phyloP scores from a whole-genome alignment of 2,113 vertebrate genomes.

The Neogobius melanostomus region DNA sequence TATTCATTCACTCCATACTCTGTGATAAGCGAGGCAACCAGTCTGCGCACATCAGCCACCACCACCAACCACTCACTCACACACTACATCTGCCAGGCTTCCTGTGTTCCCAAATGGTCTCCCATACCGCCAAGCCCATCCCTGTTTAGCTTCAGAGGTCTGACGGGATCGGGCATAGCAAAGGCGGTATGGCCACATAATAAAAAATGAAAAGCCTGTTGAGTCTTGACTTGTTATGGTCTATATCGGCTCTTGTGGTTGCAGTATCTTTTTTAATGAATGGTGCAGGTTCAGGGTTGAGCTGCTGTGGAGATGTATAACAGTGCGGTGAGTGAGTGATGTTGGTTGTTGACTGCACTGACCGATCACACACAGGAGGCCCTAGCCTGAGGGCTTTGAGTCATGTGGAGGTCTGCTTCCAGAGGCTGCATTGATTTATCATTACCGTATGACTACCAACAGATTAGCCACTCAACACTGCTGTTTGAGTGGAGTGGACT shows the following conservation, averaged over 20 bases:
- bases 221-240: not conserved
- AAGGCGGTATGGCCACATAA: too few species aligned
- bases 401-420: constrained; percentile 19
- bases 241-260: constrained; percentile 7
- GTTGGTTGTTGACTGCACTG: constrained; percentile 39
- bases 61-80: too few species aligned
- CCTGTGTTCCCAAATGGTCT: too few species aligned
- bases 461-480: not conserved
- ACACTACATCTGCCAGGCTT: too few species aligned
- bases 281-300: constrained; percentile 34
- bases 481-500: too few species aligned
- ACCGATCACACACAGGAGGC: constrained; percentile 29
- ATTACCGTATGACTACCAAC: constrained; percentile 21
- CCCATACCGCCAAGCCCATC: too few species aligned
- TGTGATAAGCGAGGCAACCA: too few species aligned
- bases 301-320: constrained; percentile 12
- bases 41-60: too few species aligned
- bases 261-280: constrained; percentile 24
- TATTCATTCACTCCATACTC: too few species aligned
- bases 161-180: too few species aligned
- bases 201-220: not conserved
- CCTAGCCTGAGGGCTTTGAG: constrained; percentile 3
- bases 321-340: constrained; percentile 34
- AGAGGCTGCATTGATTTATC: constrained; percentile 33
- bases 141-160: too few species aligned